Evolutionary conservation across 2,113 vertebrate genomes (phyloP).

Genomic region (Cebidichthys violaceus): DNA sequence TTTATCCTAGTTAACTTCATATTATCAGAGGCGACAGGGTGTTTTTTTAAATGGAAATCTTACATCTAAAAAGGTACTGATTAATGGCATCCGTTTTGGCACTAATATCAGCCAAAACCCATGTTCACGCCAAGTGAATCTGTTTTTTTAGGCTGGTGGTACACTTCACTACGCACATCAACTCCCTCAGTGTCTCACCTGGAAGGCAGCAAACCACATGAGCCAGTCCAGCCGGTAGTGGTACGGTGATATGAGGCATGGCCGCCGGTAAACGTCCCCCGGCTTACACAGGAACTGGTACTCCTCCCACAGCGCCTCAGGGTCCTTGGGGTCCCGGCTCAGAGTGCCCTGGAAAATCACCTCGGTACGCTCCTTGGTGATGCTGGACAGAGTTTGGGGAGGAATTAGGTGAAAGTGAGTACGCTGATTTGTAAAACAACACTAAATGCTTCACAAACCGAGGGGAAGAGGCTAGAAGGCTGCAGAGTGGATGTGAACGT

Average conservation of each 20-base stretch:
- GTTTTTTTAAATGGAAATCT: neutral
- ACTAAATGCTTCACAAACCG: no score
- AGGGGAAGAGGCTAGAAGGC: neutral
- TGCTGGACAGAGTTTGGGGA: slow-evolving; percentile 72
- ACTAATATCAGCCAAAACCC: neutral
- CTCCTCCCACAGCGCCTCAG: slow-evolving; percentile 90
- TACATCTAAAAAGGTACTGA: neutral
- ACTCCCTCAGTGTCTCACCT: slow-evolving; percentile 79
- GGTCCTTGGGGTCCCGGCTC: slow-evolving; percentile 86
- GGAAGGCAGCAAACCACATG: slow-evolving; percentile 98
- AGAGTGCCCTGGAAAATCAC: slow-evolving; percentile 92
- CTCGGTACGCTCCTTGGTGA: slow-evolving; percentile 96
- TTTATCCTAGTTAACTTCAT: neutral
- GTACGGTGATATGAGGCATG: slow-evolving; percentile 92
- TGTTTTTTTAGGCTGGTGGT: neutral
- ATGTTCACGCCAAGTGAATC: neutral
- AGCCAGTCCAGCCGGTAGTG: slow-evolving; percentile 98
- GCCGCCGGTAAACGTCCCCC: slow-evolving; percentile 83
- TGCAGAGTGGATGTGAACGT: neutral
- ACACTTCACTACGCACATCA: neutral
- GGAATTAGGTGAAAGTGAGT: neutral
- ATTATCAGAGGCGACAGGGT: neutral
- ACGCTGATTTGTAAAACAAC: no score
- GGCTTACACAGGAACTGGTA: slow-evolving; percentile 97
- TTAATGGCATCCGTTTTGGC: neutral